Percentiles rank a stretch among this genome's conserved stretches.
These are phyloP conservation scores for Nothocercus julius DNA, from an alignment of 2,113 vertebrate species.

Conservation along the genomic window DNA sequence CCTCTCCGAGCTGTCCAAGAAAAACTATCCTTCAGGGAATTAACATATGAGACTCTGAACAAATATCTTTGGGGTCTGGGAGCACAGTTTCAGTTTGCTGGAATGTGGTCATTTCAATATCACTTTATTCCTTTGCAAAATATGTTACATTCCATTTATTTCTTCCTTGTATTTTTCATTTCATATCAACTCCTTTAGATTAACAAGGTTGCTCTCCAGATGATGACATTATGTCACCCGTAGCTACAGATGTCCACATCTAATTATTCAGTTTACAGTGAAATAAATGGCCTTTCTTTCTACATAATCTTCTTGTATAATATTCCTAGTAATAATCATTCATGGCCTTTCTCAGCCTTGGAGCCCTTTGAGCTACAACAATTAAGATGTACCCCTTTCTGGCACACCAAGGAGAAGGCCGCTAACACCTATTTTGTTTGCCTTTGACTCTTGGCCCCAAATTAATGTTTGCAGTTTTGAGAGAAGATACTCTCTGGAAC, in stretches of 20 bases:
- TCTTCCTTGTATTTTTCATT: background rate
- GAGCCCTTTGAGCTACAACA: background rate
- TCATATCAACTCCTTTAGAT: background rate
- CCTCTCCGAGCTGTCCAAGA: background rate
- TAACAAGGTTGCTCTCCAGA: conserved; percentile 1
- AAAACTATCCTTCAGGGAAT: background rate
- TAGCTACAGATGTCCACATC: background rate
- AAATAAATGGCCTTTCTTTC: background rate
- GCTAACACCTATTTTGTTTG: background rate
- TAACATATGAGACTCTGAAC: background rate
- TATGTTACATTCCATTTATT: background rate
- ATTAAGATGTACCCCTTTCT: background rate
- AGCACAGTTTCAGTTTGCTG: background rate
- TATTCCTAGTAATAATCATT: background rate
- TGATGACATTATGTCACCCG: background rate
- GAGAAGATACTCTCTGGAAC: background rate
- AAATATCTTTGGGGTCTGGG: background rate
- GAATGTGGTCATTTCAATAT: background rate
- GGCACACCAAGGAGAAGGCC: background rate
- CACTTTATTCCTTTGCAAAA: background rate
- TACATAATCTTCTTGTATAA: background rate
- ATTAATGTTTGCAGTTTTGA: background rate
- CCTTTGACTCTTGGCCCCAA: background rate
- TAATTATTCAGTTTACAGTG: background rate
- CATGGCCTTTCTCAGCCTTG: background rate